Evolutionary conservation across 2,797 vertebrate genomes (phyloP).

Genomic region (Ciconia nigra): DNA sequence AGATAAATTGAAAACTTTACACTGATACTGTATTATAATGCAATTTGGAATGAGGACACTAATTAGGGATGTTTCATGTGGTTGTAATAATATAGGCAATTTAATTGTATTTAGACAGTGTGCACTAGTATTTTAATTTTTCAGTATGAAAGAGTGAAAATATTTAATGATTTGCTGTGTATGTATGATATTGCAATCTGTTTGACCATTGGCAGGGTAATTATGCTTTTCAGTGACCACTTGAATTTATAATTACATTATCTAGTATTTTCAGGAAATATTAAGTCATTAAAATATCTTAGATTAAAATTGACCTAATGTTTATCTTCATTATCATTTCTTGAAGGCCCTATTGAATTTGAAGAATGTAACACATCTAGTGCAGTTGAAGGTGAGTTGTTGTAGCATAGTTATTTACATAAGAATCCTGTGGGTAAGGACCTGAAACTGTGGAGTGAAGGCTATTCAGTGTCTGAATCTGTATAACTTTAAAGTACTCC

Average conservation of each 20-base stretch:
- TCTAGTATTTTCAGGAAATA: not conserved
- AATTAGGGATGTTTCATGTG: not conserved
- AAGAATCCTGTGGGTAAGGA: not conserved
- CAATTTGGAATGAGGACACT: not conserved
- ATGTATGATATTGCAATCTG: not conserved
- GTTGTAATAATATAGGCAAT: not conserved
- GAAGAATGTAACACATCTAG: constrained; percentile 92
- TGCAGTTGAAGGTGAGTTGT: constrained; percentile 88
- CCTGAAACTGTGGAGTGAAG: not conserved
- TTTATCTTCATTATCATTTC: constrained; percentile 18
- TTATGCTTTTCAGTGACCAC: not conserved
- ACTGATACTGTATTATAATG: not conserved
- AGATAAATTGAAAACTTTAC: not conserved
- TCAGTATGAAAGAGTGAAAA: not conserved
- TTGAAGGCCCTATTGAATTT: constrained; percentile 93
- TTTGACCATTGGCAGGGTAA: not conserved
- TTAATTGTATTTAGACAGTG: not conserved
- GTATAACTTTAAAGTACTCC: not conserved
- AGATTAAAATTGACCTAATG: not conserved
- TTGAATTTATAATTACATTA: not conserved
- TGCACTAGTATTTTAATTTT: not conserved
- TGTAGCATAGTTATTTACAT: not conserved
- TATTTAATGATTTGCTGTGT: not conserved
- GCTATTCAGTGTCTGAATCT: not conserved
- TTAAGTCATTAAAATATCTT: not conserved